Evolutionary conservation across 2,888 invertebrate genomes (phyloP), one percentile per base, ranked within the genome.

Genomic region (Sipunculus nudus): DNA sequence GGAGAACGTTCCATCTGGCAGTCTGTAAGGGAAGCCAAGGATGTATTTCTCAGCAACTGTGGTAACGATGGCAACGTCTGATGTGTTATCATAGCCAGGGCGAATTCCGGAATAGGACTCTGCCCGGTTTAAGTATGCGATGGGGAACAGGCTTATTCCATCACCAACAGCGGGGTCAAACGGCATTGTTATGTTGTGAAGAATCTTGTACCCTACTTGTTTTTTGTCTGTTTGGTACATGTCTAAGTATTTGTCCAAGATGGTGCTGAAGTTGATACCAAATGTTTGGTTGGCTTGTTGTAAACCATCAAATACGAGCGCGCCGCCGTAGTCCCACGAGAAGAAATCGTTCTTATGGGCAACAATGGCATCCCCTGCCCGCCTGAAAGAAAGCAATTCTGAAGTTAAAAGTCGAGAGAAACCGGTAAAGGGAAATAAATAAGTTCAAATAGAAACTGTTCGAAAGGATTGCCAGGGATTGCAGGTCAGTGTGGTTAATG

Each of bases 261-360:
- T 8, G 19, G 5, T 6, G 3, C 28, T 53, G 29, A 13, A 39
- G 23, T 54, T 31, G 5, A 46, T 29, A n/a, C 8, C 6, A 23
- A 54, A 54, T 29, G 10, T 23, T 10, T 54, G 23, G 19, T 28
- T 23, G 5, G 8, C 35, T 6, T 13, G 10, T 29, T 53, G 31
- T 5, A 57, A 5, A 3, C 21, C 50, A 29, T 57, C 57, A 10
- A 57, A 28, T 5, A 41, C 23, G 5, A 57, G 5, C 6, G 50
- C 57, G 16, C 57, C 50, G 6, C 57, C 57, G 25, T 57, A 57
- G n/a, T 57, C 41, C 57, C 57, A 57, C 13, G 6, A 13, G 8
- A 55, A 38, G 28, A 55, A 55, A n/a, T n/a, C n/a, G n/a, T n/a
- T n/a, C n/a, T n/a, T n/a, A n/a, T n/a, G n/a, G n/a, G n/a, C n/a